phyloP scores from a whole-genome alignment of 1,140 invertebrate genomes.

The Laodelphax striatellus region DNA sequence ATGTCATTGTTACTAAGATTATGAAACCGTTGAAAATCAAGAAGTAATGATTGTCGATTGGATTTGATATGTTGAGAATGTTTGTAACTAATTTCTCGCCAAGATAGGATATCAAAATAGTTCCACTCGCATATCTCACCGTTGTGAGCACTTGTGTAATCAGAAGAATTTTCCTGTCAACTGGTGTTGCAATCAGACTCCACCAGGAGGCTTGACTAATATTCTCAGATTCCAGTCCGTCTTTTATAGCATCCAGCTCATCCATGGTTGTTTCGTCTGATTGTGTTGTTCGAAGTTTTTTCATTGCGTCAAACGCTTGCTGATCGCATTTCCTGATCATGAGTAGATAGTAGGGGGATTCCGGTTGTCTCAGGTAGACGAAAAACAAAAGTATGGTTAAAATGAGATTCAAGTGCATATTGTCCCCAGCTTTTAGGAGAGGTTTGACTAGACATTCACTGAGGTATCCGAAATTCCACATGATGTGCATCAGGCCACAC shows the following conservation, averaged over 20 bases:
- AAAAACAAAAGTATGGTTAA: slow-evolving; percentile 48
- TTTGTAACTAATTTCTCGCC: background rate
- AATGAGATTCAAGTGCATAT: slow-evolving; percentile 48
- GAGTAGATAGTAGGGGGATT: slow-evolving; percentile 59
- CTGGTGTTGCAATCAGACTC: slow-evolving; percentile 16
- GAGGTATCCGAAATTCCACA: slow-evolving; percentile 57
- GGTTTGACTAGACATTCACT: slow-evolving; percentile 65
- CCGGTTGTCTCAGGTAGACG: slow-evolving; percentile 58
- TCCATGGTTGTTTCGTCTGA: slow-evolving; percentile 22
- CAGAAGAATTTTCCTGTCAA: slow-evolving; percentile 16
- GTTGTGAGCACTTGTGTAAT: slow-evolving; percentile 19
- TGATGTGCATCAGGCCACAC: slow-evolving; percentile 71
- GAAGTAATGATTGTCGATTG: no score
- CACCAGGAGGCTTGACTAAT: slow-evolving; percentile 15
- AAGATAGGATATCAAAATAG: slow-evolving; percentile 20
- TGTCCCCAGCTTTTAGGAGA: slow-evolving; percentile 48
- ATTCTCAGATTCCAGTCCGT: slow-evolving; percentile 17
- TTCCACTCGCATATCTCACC: slow-evolving; percentile 19
- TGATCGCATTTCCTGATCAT: slow-evolving; percentile 43
- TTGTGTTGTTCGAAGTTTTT: slow-evolving; percentile 41
- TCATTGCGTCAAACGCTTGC: slow-evolving; percentile 49
- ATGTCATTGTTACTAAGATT: background rate
- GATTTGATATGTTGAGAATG: background rate
- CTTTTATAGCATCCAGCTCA: slow-evolving; percentile 16
- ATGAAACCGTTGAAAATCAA: background rate